Evolutionary conservation across 2,888 invertebrate species (phyloP).

Genomic region (Agrilus biguttatus): DNA sequence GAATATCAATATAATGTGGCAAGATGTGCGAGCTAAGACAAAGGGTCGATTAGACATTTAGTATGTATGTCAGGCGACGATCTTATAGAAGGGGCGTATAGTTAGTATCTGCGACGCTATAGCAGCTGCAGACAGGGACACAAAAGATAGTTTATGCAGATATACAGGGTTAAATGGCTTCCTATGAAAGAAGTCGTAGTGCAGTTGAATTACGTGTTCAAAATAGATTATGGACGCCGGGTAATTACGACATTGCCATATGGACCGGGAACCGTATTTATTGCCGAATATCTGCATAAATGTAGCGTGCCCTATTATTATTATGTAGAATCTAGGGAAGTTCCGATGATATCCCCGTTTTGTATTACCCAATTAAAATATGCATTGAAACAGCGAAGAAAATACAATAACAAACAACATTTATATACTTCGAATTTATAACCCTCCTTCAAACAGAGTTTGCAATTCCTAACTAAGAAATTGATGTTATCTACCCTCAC

Average conservation of each 20-base stretch:
- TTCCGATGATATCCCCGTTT: too few relatives aligned
- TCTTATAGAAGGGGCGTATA: slow-evolving; percentile 16
- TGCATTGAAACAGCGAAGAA: too few relatives aligned
- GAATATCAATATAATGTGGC: neutral
- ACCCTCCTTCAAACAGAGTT: slow-evolving; percentile 4
- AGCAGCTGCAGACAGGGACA: slow-evolving; percentile 13
- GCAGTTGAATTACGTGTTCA: slow-evolving; percentile 33
- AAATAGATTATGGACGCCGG: slow-evolving; percentile 33
- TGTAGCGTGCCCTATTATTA: slow-evolving; percentile 17
- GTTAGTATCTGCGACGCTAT: slow-evolving; percentile 15
- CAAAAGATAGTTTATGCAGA: slow-evolving; percentile 31
- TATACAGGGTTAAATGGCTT: slow-evolving; percentile 25
- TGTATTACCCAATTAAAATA: too few relatives aligned
- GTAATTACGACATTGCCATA: slow-evolving; percentile 31
- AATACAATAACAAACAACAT: too few relatives aligned
- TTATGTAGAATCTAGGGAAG: too few relatives aligned
- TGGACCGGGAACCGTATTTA: slow-evolving; percentile 21
- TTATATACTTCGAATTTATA: too few relatives aligned
- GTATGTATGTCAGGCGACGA: slow-evolving; percentile 23
- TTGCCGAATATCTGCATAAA: slow-evolving; percentile 15
- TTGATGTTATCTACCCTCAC: too few relatives aligned
- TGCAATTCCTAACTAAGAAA: too few relatives aligned
- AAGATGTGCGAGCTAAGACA: neutral
- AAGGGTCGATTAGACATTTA: slow-evolving; percentile 27
- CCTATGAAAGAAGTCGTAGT: slow-evolving; percentile 32